Conservation (phyloP, 2,113 vertebrate genomes). For the Dascyllus trimaculatus region DNA sequence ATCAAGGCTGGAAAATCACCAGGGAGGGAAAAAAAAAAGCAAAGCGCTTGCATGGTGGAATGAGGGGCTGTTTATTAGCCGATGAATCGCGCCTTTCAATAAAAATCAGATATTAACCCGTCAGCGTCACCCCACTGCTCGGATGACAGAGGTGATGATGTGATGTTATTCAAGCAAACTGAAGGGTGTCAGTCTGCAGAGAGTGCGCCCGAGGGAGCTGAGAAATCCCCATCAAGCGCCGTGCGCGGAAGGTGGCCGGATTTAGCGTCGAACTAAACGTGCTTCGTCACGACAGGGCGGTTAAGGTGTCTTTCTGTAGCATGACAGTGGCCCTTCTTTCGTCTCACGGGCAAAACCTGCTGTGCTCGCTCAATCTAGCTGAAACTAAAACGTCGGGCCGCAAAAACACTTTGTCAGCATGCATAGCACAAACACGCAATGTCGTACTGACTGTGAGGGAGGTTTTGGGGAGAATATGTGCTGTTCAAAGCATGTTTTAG, state of each 20-base stretch:
- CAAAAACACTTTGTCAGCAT: slow-evolving; percentile 39
- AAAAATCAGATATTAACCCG: slow-evolving; percentile 25
- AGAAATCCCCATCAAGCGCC: slow-evolving; percentile 36
- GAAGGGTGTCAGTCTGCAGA: slow-evolving; percentile 39
- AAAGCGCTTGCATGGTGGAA: neutral
- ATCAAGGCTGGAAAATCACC: slow-evolving; percentile 12
- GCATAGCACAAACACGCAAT: slow-evolving; percentile 8
- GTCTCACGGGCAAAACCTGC: slow-evolving; percentile 2
- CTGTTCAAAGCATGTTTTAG: too few relatives aligned
- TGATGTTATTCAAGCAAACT: slow-evolving; percentile 34
- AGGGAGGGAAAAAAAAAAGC: neutral
- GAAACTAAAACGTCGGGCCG: slow-evolving; percentile 22
- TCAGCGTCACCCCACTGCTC: slow-evolving; percentile 28
- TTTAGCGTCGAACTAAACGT: slow-evolving; percentile 31
- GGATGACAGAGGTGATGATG: slow-evolving; percentile 52
- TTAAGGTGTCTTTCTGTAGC: slow-evolving; percentile 17
- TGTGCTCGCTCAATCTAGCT: neutral
- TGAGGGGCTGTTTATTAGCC: neutral
- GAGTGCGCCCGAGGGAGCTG: slow-evolving; percentile 14
- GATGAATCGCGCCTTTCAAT: slow-evolving; percentile 1
- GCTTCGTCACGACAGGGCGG: slow-evolving; percentile 11
- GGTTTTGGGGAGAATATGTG: neutral
- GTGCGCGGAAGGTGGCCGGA: slow-evolving; percentile 15
- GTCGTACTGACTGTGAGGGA: slow-evolving; percentile 1
- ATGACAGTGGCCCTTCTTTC: neutral